Conservation (phyloP, 2,888 invertebrate species). For the Spilarctia lutea region DNA sequence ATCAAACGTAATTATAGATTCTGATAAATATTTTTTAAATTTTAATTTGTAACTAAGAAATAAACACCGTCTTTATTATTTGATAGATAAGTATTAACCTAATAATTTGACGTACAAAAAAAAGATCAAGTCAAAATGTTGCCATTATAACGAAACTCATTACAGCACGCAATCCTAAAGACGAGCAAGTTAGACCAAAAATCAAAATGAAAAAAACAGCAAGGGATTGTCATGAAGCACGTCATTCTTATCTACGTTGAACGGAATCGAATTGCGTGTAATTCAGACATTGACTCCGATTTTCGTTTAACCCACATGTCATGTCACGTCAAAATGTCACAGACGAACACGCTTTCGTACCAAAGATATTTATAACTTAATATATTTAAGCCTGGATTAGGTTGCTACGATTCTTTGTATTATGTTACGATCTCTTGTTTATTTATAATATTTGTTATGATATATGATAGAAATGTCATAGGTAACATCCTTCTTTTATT, state of each 20-base stretch:
- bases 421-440: slow-evolving; percentile 11
- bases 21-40: too few relatives aligned
- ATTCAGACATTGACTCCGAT: slow-evolving; percentile 67
- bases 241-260: slow-evolving; percentile 46
- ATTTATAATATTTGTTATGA: neutral
- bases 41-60: too few relatives aligned
- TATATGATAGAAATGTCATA: neutral
- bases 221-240: slow-evolving; percentile 42
- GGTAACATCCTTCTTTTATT: neutral
- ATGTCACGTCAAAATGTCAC: slow-evolving; percentile 71
- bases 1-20: too few relatives aligned
- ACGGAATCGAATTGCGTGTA: slow-evolving; percentile 65
- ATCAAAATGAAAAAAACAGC: slow-evolving; percentile 21
- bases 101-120: neutral
- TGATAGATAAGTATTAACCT: too few relatives aligned
- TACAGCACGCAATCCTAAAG: slow-evolving; percentile 5
- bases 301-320: slow-evolving; percentile 62
- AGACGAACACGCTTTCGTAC: slow-evolving; percentile 36
- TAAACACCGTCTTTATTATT: too few relatives aligned
- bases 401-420: slow-evolving; percentile 4
- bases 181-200: neutral
- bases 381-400: slow-evolving; percentile 29
- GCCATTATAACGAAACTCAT: neutral
- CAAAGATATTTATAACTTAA: slow-evolving; percentile 36
- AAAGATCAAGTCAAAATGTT: neutral